Evolutionary conservation across 2,888 invertebrate species (phyloP).

Genomic region (Aplocera efformata): DNA sequence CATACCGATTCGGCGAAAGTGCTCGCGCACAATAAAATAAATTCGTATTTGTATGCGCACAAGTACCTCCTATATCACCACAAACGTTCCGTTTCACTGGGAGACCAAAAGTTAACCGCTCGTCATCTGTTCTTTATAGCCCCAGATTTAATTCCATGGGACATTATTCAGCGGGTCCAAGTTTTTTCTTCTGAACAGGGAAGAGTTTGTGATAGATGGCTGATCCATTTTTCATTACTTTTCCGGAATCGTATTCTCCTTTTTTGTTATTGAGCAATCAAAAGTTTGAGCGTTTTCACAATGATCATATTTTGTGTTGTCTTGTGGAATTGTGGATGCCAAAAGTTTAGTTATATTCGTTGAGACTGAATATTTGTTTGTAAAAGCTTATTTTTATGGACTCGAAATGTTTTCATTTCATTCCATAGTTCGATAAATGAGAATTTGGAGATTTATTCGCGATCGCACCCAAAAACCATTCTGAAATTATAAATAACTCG

Average conservation of each 20-base stretch:
- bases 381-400: no score
- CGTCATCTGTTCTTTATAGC: conserved; percentile 73
- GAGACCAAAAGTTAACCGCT: conserved; percentile 42
- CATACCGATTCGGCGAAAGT: no score
- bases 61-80: conserved; percentile 11
- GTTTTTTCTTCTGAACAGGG: conserved; percentile 57
- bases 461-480: no score
- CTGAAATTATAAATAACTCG: no score
- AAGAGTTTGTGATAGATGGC: conserved; percentile 71
- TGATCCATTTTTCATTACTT: conserved; percentile 71
- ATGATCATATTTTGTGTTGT: conserved; percentile 2
- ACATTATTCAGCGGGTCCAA: conserved; percentile 70
- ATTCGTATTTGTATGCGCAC: conserved; percentile 20
- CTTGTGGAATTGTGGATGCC: no score
- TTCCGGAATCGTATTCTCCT: conserved; percentile 22
- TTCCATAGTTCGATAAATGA: no score
- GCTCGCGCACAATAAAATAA: conserved; percentile 7
- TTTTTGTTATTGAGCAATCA: conserved; percentile 26
- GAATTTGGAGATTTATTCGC: no score
- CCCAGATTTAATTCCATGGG: conserved; percentile 70
- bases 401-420: no score
- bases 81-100: conserved; percentile 24
- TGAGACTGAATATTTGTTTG: no score
- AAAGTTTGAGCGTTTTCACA: conserved; percentile 14
- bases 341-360: no score